Percentiles rank a stretch among this genome's conserved stretches.
Evolutionary conservation across 2,113 vertebrate species (phyloP).

Genomic region (Hassar affinis): DNA sequence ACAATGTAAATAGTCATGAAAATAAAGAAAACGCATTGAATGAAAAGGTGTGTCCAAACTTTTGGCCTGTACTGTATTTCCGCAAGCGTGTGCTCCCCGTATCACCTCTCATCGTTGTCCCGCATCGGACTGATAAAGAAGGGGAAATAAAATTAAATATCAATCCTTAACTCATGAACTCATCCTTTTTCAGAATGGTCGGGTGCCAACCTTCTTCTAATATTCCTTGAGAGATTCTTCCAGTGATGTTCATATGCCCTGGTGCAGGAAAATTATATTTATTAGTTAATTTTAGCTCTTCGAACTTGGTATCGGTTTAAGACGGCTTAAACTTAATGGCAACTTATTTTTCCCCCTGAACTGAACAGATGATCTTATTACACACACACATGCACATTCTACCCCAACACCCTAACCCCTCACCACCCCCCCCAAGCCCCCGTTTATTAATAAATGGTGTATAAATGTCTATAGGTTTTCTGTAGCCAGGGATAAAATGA

Average conservation of each 20-base stretch:
- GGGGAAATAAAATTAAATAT: conserved; percentile 79
- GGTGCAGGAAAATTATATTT: too few relatives aligned
- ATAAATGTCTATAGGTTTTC: neutral
- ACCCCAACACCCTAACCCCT: neutral
- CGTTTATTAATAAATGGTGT: too few relatives aligned
- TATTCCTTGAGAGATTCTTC: conserved; percentile 72
- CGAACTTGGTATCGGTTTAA: neutral
- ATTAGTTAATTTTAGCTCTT: neutral
- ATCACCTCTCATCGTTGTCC: conserved; percentile 64
- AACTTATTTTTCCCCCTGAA: neutral
- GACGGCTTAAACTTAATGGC: conserved; percentile 11
- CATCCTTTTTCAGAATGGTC: conserved; percentile 59
- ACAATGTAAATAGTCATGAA: too few relatives aligned
- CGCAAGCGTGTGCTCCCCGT: neutral
- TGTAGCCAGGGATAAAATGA: neutral
- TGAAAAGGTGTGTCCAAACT: too few relatives aligned
- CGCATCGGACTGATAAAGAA: conserved; percentile 66
- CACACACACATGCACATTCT: conserved; percentile 19
- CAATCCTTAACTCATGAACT: conserved; percentile 88
- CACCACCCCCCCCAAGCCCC: too few relatives aligned
- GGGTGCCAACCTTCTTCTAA: conserved; percentile 81
- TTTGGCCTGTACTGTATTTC: too few relatives aligned
- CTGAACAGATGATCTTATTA: conserved; percentile 19
- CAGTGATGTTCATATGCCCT: conserved; percentile 46
- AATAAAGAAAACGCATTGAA: too few relatives aligned